Percentiles rank a stretch among this genome's conserved stretches.
phyloP scores from a whole-genome alignment of 2,888 invertebrate genomes.

The Fragum whitleyi region DNA sequence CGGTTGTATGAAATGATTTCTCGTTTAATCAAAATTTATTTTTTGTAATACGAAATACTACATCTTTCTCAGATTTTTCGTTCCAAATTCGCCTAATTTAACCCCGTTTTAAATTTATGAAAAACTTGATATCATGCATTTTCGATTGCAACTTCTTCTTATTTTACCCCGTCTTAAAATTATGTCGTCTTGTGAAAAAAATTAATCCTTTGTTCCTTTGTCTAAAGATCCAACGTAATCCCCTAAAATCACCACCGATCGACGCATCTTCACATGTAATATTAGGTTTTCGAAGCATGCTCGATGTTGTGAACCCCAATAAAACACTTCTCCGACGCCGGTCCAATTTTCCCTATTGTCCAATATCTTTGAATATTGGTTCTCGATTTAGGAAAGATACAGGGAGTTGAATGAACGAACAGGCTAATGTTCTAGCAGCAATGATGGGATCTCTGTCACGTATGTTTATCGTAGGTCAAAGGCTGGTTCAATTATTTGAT shows the following conservation, averaged over 20 bases:
- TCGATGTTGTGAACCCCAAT: not conserved
- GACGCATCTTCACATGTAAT: conserved; percentile 6
- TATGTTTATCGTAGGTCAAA: too few species aligned
- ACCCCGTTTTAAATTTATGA: too few species aligned
- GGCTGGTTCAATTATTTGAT: too few species aligned
- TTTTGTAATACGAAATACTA: too few species aligned
- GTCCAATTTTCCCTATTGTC: not conserved
- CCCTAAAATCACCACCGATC: conserved; percentile 9
- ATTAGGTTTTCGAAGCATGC: not conserved
- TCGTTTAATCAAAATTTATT: too few species aligned
- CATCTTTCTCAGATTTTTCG: too few species aligned
- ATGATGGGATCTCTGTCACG: not conserved
- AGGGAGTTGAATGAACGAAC: not conserved
- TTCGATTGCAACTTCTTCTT: too few species aligned
- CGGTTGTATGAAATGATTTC: too few species aligned
- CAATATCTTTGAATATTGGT: conserved; percentile 1
- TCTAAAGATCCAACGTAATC: not conserved
- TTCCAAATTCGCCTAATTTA: too few species aligned
- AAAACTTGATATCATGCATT: too few species aligned
- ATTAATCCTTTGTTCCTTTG: conserved; percentile 14
- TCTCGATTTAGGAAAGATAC: not conserved
- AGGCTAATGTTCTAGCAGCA: not conserved
- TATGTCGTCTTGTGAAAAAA: not conserved
- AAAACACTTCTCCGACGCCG: not conserved
- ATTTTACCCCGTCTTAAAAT: too few species aligned